phyloP scores from a whole-genome alignment of 1,140 invertebrate genomes.

The Apis cerana region DNA sequence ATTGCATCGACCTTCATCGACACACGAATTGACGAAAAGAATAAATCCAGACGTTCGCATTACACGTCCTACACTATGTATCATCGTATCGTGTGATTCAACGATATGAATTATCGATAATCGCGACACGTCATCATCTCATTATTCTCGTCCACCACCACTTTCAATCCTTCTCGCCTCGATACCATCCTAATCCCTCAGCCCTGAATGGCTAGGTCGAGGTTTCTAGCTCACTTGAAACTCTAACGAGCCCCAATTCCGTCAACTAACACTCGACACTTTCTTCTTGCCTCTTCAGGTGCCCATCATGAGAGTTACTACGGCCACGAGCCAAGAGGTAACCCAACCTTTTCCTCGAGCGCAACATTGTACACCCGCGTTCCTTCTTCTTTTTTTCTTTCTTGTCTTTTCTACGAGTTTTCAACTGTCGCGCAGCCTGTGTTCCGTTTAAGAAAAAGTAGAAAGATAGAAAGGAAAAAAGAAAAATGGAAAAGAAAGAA shows the following conservation, averaged over 20 bases:
- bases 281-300: slow-evolving; percentile 65
- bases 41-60: neutral
- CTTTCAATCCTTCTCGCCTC: neutral
- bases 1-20: too few relatives aligned
- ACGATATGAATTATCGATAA: slow-evolving; percentile 6
- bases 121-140: slow-evolving; percentile 7
- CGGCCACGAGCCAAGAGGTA: slow-evolving; percentile 75
- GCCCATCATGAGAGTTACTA: slow-evolving; percentile 72
- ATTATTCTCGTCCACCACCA: slow-evolving; percentile 25
- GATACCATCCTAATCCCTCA: neutral
- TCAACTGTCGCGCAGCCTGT: slow-evolving; percentile 32
- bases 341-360: slow-evolving; percentile 59
- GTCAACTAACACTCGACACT: slow-evolving; percentile 61
- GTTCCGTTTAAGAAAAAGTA: slow-evolving; percentile 16
- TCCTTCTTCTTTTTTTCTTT: slow-evolving; percentile 7
- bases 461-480: neutral
- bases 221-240: slow-evolving; percentile 46
- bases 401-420: neutral
- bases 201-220: slow-evolving; percentile 8
- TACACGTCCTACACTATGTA: too few relatives aligned
- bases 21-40: neutral
- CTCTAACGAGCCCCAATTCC: slow-evolving; percentile 57
- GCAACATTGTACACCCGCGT: slow-evolving; percentile 46
- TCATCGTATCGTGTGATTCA: neutral
- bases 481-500: neutral